Evolutionary conservation across 2,888 invertebrate genomes (phyloP), one percentile per base, ranked within the genome.

Genomic region (Brenthis ino): DNA sequence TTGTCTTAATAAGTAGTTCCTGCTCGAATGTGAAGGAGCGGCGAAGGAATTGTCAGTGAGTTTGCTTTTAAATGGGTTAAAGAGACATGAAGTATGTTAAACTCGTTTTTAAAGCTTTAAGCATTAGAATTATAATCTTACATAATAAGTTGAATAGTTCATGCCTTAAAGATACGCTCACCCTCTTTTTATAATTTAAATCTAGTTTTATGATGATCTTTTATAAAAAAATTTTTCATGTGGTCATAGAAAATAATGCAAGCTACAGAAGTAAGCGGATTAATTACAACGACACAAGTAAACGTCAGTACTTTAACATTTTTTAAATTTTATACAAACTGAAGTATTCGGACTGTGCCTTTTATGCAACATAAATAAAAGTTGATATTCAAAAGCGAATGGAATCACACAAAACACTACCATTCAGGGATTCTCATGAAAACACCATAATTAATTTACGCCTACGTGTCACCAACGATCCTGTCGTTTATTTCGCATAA

Each of bases 1-100:
- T 93, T 91, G 91, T 92, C 90, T 90, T 92, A 93, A 92, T 93
- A 92, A 92, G 92, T 89, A 89, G 92, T 92, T 91, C 92, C 92
- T 89, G 89, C 86, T 87, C 87, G 86, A 87, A 86, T 88, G 83
- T 85, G 85, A 83, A 85, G 80, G 85, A 84, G 82, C 78, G 81
- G 74, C 80, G 84, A 81, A 86, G 85, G 85, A 85, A 87, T 86
- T 84, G 88, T 88, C 84, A 86, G 85, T 82, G 84, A 84, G 74
- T 84, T 85, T 85, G 80, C 78, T 76, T 85, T 87, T 84, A 85
- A 87, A 84, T 82, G 77, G 80, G 75, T 81, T 79, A 76, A 79
- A 84, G 84, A 83, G 80, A 83, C 78, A 77, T 78, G 79, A 74
- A 74, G 75, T 74, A 81, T 80, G 83, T 75, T 74, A 77, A 81